Evolutionary conservation across 2,797 vertebrate genomes (phyloP).

Genomic region (Lycodopsis pacificus): DNA sequence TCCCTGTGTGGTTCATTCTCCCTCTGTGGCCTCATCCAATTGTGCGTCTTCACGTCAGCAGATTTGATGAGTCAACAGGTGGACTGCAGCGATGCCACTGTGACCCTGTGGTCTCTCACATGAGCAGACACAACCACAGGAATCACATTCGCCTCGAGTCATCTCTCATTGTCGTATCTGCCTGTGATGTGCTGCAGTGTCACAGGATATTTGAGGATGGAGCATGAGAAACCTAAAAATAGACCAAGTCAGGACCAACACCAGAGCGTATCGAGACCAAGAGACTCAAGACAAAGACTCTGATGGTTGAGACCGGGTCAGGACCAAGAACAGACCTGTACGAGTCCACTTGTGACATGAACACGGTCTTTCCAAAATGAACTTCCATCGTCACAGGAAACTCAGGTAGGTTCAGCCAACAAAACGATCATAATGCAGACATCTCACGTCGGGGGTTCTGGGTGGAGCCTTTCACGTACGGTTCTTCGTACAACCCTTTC

Average conservation of each 20-base stretch:
- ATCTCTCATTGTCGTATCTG: background rate
- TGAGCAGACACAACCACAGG: background rate
- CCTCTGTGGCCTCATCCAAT: background rate
- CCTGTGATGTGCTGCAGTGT: background rate
- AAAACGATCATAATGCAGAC: too few species aligned
- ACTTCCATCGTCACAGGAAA: too few species aligned
- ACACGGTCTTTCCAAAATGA: too few species aligned
- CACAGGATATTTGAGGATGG: background rate
- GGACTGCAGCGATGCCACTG: background rate
- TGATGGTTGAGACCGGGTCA: too few species aligned
- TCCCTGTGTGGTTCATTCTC: background rate
- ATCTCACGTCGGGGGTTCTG: background rate
- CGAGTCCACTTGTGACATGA: too few species aligned
- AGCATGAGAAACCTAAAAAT: background rate
- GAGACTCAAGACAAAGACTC: too few species aligned
- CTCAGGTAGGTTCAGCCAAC: too few species aligned
- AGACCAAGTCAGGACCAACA: background rate
- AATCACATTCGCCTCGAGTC: background rate
- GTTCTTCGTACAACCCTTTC: background rate
- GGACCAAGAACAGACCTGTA: background rate
- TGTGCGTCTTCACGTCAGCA: background rate
- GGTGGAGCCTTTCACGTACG: background rate
- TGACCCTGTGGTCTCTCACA: background rate
- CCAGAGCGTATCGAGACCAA: too few species aligned
- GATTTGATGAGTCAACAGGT: conserved; percentile 4